Conservation (phyloP, 2,113 vertebrate species). For the Stegostoma tigrinum region DNA sequence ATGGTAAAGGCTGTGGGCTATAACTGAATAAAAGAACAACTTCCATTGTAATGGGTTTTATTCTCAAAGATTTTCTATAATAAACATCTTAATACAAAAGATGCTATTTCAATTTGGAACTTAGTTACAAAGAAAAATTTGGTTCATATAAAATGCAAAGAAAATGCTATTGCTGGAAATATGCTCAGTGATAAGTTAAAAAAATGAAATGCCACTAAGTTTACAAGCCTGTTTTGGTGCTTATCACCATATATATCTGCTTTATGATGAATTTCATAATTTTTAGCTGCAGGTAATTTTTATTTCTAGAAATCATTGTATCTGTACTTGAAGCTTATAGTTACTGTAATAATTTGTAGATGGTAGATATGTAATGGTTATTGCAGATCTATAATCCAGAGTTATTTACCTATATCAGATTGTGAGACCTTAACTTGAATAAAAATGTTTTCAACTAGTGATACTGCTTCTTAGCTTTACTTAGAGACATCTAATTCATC, state of each 20-base stretch:
- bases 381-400: slow-evolving; percentile 59
- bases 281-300: slow-evolving; percentile 43
- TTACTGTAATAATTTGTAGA: slow-evolving; percentile 56
- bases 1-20: background rate
- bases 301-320: slow-evolving; percentile 50
- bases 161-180: slow-evolving; percentile 30
- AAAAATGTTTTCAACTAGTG: slow-evolving; percentile 57
- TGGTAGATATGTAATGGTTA: slow-evolving; percentile 57
- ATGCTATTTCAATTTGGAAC: slow-evolving; percentile 1
- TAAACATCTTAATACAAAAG: background rate
- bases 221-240: slow-evolving; percentile 41
- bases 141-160: slow-evolving; percentile 22
- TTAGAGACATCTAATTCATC: background rate
- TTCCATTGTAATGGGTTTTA: slow-evolving; percentile 31
- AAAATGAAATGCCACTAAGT: slow-evolving; percentile 54
- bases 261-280: slow-evolving; percentile 32
- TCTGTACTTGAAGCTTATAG: slow-evolving; percentile 58
- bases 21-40: slow-evolving; percentile 21
- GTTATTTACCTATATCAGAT: slow-evolving; percentile 57
- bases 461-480: background rate
- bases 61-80: background rate
- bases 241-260: slow-evolving; percentile 30
- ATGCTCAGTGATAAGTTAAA: slow-evolving; percentile 40
- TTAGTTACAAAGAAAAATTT: background rate
- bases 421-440: slow-evolving; percentile 64